Percentiles rank a stretch among this genome's conserved stretches.
Conservation (phyloP, 2,888 invertebrate species). For the Melitaea athalia region DNA sequence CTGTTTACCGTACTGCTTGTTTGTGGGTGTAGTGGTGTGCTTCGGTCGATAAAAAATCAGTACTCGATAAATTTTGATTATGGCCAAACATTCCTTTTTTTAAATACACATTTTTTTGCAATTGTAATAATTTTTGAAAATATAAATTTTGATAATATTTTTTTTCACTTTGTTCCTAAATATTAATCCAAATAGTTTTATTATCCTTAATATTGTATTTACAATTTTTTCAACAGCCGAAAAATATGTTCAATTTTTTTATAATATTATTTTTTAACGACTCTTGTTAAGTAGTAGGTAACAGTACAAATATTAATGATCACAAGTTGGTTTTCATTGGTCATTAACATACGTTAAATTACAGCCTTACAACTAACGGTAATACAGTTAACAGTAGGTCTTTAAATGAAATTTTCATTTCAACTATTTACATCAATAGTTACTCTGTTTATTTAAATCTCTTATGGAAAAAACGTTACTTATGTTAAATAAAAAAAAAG, state of each 20-base stretch:
- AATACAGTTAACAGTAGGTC: conserved; percentile 79
- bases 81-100: conserved; percentile 79
- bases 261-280: conserved; percentile 82
- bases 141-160: conserved; percentile 83
- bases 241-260: conserved; percentile 81
- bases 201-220: conserved; percentile 82
- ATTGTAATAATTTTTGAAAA: conserved; percentile 83
- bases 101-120: conserved; percentile 77
- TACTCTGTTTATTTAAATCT: conserved; percentile 21
- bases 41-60: conserved; percentile 78
- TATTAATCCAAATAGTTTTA: conserved; percentile 83
- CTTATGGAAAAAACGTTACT: conserved; percentile 7
- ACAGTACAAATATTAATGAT: conserved; percentile 84
- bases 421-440: conserved; percentile 62
- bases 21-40: conserved; percentile 69
- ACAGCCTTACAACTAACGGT: conserved; percentile 75
- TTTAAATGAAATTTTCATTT: conserved; percentile 62
- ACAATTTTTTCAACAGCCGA: conserved; percentile 83
- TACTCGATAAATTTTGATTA: conserved; percentile 71
- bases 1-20: conserved; percentile 79
- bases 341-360: conserved; percentile 83
- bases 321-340: conserved; percentile 84
- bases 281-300: conserved; percentile 83
- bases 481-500: conserved; percentile 18
- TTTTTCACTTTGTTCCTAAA: conserved; percentile 78